phyloP scores from a whole-genome alignment of 2,888 invertebrate genomes.

The Pseudococcus jackbeardsleyi region DNA sequence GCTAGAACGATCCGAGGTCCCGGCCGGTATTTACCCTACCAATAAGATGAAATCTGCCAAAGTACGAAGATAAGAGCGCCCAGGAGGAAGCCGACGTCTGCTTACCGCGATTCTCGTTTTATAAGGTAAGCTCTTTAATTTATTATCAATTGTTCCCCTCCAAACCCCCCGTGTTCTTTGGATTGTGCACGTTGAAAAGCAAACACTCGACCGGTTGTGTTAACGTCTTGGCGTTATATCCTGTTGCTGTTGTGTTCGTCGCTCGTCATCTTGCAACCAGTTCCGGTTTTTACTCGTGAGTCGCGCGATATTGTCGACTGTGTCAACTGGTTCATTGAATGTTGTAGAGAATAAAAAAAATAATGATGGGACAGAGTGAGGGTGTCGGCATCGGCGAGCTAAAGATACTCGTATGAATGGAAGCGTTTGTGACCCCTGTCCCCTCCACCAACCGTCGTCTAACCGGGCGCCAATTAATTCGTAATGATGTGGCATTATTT shows the following conservation, averaged over 20 bases:
- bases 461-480: not conserved
- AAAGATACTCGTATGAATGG: not conserved
- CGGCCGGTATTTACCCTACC: constrained; percentile 68
- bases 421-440: not conserved
- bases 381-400: no score
- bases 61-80: constrained; percentile 60
- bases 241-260: not conserved
- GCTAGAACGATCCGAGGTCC: constrained; percentile 78
- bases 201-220: not conserved
- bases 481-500: constrained; percentile 1
- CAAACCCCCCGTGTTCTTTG: no score
- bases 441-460: no score
- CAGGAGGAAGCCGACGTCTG: not conserved
- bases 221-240: not conserved
- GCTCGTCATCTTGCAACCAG: not conserved
- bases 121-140: not conserved
- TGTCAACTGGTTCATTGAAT: not conserved
- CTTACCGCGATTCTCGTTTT: not conserved
- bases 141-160: no score
- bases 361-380: not conserved
- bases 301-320: not conserved
- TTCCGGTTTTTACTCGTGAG: constrained; percentile 8
- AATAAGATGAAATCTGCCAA: constrained; percentile 60
- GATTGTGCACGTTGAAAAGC: no score
- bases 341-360: not conserved